Percentiles rank a stretch among this genome's conserved stretches.
phyloP scores from a whole-genome alignment of 1,140 invertebrate genomes.

The Bombyx mandarina region DNA sequence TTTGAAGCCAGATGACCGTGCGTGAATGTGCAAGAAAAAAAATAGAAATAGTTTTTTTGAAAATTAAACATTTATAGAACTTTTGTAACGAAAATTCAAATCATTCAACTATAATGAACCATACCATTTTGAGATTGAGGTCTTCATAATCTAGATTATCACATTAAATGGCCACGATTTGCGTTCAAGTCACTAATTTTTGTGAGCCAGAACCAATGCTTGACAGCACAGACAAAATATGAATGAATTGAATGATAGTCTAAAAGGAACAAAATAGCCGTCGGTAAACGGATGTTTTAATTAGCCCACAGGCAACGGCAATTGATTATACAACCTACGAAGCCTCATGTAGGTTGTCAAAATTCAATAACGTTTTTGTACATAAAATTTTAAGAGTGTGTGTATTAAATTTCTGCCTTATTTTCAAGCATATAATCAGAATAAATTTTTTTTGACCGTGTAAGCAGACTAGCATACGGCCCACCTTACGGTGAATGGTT shows the following conservation, averaged over 20 bases:
- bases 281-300: conserved; percentile 55
- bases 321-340: conserved; percentile 44
- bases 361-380: background rate
- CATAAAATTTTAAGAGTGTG: background rate
- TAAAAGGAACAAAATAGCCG: conserved; percentile 41
- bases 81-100: background rate
- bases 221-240: conserved; percentile 63
- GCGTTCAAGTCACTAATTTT: background rate
- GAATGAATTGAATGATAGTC: conserved; percentile 39
- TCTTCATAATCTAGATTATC: too few relatives aligned
- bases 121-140: too few relatives aligned
- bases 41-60: too few relatives aligned
- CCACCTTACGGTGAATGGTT: too few relatives aligned
- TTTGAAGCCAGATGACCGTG: too few relatives aligned
- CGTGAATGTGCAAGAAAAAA: too few relatives aligned
- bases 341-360: conserved; percentile 28
- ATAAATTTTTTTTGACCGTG: too few relatives aligned
- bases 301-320: conserved; percentile 61
- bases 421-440: background rate
- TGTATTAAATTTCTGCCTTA: background rate
- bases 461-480: too few relatives aligned
- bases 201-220: conserved; percentile 24
- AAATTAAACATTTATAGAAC: too few relatives aligned
- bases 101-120: background rate
- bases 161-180: too few relatives aligned